A percentile compares a stretch with the other conserved stretches of the same genome.
Conservation (phyloP, 2,113 vertebrate genomes). For the Pelusios castaneus region DNA sequence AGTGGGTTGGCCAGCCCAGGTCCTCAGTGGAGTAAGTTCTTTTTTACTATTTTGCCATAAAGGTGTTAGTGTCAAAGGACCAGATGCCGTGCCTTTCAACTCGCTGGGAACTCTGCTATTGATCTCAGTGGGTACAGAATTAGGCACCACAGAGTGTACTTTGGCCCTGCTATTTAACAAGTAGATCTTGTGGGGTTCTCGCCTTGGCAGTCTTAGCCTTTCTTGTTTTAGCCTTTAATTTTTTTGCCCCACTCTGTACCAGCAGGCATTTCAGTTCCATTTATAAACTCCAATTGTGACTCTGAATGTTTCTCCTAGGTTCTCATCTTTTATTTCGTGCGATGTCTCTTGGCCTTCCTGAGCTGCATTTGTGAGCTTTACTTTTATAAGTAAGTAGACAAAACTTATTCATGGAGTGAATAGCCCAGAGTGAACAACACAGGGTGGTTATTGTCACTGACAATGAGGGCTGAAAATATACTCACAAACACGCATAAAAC, state of each 20-base stretch:
- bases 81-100: not conserved
- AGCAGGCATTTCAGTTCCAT: not conserved
- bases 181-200: not conserved
- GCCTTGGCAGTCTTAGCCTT: not conserved
- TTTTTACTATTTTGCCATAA: not conserved
- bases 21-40: not conserved
- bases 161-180: not conserved
- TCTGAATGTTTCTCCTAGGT: conserved; percentile 80
- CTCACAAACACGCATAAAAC: not conserved
- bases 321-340: conserved; percentile 97
- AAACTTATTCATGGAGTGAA: not conserved
- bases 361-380: conserved; percentile 98
- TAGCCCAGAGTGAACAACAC: not conserved
- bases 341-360: conserved; percentile 94
- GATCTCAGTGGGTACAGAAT: not conserved
- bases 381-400: conserved; percentile 96
- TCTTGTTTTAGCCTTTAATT: not conserved
- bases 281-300: not conserved
- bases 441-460: not conserved
- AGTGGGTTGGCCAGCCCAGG: not conserved
- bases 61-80: not conserved
- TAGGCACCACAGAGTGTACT: not conserved
- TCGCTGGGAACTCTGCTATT: not conserved
- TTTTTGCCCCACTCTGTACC: not conserved
- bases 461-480: not conserved